Evolutionary conservation across 2,113 vertebrate genomes (phyloP).

Genomic region (Ifrita kowaldi): DNA sequence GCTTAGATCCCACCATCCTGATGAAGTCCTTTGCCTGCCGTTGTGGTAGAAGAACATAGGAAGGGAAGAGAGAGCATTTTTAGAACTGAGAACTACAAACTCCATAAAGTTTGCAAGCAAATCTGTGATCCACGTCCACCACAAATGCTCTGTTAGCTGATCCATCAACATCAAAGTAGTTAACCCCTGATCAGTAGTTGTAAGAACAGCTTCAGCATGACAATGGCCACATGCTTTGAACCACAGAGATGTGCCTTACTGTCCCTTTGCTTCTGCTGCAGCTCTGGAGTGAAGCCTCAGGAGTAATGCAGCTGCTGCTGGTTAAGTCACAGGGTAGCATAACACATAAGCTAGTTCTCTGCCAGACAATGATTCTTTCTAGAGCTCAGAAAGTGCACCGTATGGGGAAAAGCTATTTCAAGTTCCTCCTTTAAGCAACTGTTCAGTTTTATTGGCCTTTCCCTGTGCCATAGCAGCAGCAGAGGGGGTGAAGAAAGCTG

Average conservation of each 20-base stretch:
- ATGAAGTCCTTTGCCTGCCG: background rate
- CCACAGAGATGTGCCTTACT: background rate
- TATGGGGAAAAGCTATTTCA: background rate
- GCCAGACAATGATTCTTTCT: background rate
- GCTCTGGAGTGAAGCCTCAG: background rate
- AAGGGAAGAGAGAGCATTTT: background rate
- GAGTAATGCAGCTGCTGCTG: background rate
- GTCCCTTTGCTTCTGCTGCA: background rate
- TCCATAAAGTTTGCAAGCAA: background rate
- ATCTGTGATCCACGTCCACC: background rate
- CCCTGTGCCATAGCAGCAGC: background rate
- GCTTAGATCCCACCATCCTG: background rate
- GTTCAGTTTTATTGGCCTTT: background rate
- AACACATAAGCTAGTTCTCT: background rate
- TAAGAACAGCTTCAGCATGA: background rate
- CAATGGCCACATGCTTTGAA: background rate
- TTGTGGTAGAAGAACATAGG: accelerated
- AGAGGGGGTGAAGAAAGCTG: background rate
- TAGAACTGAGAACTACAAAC: background rate
- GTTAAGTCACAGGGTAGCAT: background rate
- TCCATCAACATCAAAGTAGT: background rate
- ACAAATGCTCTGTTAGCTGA: background rate
- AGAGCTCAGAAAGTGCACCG: background rate
- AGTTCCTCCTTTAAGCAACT: background rate
- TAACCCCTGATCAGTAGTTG: background rate